Conservation (phyloP, 2,888 invertebrate species). For the Odontocolon sp. region DNA sequence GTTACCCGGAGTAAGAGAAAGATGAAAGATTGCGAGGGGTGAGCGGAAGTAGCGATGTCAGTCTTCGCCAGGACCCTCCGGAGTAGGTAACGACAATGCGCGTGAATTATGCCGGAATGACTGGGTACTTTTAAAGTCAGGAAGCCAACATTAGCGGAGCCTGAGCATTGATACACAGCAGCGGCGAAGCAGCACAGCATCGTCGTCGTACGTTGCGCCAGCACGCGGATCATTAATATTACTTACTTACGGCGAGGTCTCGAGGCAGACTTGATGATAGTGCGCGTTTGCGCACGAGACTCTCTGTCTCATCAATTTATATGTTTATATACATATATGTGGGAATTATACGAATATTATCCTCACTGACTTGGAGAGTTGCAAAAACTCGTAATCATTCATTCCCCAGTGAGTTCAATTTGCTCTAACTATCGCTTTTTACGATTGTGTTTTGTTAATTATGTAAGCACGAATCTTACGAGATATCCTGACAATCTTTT, state of each 20-base stretch:
- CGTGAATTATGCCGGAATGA: slow-evolving; percentile 80
- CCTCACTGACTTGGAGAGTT: too few relatives aligned
- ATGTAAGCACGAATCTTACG: background rate
- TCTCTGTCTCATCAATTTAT: slow-evolving; percentile 13
- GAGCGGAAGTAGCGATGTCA: slow-evolving; percentile 48
- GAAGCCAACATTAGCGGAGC: slow-evolving; percentile 78
- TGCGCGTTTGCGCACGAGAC: slow-evolving; percentile 38
- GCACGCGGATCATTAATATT: slow-evolving; percentile 78
- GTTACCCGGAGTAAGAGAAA: slow-evolving; percentile 30
- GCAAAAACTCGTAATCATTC: too few relatives aligned
- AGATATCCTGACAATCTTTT: background rate
- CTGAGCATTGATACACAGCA: slow-evolving; percentile 75
- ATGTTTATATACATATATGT: background rate
- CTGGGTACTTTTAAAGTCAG: slow-evolving; percentile 80
- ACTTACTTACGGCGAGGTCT: slow-evolving; percentile 73
- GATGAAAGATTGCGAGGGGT: slow-evolving; percentile 36
- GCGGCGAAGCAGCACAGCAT: slow-evolving; percentile 60
- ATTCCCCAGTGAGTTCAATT: too few relatives aligned
- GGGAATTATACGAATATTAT: background rate
- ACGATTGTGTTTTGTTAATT: background rate
- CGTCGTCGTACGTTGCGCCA: slow-evolving; percentile 48
- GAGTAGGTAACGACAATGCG: slow-evolving; percentile 75
- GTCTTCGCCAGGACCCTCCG: slow-evolving; percentile 10
- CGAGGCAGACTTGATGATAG: slow-evolving; percentile 47
- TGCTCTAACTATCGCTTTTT: too few relatives aligned